Percentiles rank a stretch among this genome's conserved stretches.
Evolutionary conservation across 1,140 invertebrate genomes (phyloP).

Genomic region (Mya arenaria): DNA sequence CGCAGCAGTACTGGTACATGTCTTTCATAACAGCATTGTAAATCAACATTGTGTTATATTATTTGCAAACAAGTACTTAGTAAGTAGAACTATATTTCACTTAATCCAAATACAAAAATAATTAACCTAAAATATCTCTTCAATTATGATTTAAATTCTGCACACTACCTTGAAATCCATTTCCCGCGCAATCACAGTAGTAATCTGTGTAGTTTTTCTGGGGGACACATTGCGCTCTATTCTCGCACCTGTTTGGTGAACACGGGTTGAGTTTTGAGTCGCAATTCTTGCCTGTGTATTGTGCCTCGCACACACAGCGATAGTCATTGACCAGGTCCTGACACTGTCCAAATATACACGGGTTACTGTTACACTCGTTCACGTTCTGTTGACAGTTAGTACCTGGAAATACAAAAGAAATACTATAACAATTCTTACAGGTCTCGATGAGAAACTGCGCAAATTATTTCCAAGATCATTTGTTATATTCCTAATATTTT

Average conservation of each 20-base stretch:
- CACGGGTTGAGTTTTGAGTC: conserved; percentile 74
- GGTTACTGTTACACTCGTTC: conserved; percentile 70
- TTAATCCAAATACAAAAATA: neutral
- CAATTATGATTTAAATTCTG: too few species aligned
- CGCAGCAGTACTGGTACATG: too few species aligned
- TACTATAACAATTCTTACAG: too few species aligned
- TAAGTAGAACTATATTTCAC: neutral
- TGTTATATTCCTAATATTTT: too few species aligned
- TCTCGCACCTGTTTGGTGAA: conserved; percentile 65
- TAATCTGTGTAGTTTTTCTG: conserved; percentile 57
- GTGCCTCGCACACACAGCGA: conserved; percentile 63
- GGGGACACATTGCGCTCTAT: conserved; percentile 66
- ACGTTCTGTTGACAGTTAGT: conserved; percentile 81
- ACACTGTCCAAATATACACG: conserved; percentile 76
- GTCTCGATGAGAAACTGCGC: too few species aligned
- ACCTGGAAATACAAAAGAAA: too few species aligned
- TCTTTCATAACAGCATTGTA: too few species aligned
- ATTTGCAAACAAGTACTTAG: too few species aligned
- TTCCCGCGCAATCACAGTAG: conserved; percentile 58
- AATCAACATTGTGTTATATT: too few species aligned
- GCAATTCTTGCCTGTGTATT: conserved; percentile 71
- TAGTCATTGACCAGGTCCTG: conserved; percentile 77
- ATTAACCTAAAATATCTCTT: neutral
- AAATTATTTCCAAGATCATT: too few species aligned
- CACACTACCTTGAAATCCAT: conserved; percentile 38